phyloP scores from a whole-genome alignment of 1,140 invertebrate species.

The Heliconius hewitsoni region DNA sequence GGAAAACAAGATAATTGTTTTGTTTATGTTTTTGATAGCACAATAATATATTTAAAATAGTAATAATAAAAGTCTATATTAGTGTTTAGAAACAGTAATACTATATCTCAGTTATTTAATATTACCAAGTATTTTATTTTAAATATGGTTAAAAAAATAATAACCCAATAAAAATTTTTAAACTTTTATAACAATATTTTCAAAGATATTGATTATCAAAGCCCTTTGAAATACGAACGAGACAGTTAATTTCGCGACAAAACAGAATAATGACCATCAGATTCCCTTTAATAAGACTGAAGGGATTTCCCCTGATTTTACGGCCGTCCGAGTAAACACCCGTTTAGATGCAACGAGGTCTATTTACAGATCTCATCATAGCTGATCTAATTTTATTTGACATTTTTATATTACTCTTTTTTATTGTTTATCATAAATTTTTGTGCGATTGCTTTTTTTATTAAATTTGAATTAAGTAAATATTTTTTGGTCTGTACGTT shows the following conservation, averaged over 20 bases:
- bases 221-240: constrained; percentile 26
- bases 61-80: too few species aligned
- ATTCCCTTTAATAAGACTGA: constrained; percentile 31
- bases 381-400: constrained; percentile 17
- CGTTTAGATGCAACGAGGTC: constrained; percentile 29
- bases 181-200: constrained; percentile 1
- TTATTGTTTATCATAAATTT: neutral
- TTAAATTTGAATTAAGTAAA: too few species aligned
- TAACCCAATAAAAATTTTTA: neutral
- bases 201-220: constrained; percentile 24
- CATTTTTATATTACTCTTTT: neutral
- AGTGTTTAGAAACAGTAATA: too few species aligned
- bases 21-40: too few species aligned
- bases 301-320: constrained; percentile 33
- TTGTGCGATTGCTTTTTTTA: neutral
- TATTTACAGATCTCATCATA: constrained; percentile 30
- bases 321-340: constrained; percentile 20
- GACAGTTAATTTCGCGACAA: constrained; percentile 28
- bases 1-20: too few species aligned
- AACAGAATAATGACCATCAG: constrained; percentile 33
- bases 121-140: too few species aligned
- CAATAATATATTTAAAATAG: too few species aligned
- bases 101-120: too few species aligned
- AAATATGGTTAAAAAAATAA: neutral
- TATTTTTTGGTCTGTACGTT: too few species aligned